Conservation (phyloP, 2,797 vertebrate species). For the Phataginus tetradactyla region DNA sequence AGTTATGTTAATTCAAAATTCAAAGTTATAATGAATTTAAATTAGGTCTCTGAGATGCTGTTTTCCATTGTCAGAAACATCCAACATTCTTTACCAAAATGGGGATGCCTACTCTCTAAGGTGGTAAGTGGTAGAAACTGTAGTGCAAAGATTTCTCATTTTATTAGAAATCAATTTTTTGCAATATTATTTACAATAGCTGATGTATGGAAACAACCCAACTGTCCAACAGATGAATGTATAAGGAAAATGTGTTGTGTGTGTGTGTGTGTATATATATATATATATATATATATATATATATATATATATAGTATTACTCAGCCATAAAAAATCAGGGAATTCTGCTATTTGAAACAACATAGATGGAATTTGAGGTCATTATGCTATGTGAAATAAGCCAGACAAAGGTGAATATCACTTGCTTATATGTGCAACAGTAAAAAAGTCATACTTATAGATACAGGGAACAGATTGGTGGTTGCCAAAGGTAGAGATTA, state of each 20-base stretch:
- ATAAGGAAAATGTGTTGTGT: neutral
- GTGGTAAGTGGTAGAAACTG: neutral
- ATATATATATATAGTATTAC: neutral
- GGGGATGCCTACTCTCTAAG: neutral
- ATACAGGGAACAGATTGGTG: neutral
- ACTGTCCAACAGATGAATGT: neutral
- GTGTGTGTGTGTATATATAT: no score
- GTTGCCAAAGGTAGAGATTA: neutral
- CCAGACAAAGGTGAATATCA: neutral
- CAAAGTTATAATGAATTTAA: neutral
- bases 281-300: neutral
- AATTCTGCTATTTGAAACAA: neutral
- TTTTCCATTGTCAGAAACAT: constrained; percentile 10
- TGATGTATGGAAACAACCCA: neutral
- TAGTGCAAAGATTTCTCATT: neutral
- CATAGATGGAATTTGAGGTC: neutral
- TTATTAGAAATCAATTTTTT: neutral
- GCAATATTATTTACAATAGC: neutral
- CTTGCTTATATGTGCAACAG: neutral
- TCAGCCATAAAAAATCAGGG: neutral
- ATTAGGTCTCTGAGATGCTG: neutral
- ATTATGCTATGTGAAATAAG: neutral
- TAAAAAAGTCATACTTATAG: neutral
- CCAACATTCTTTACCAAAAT: neutral
- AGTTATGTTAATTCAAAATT: neutral